phyloP scores from a whole-genome alignment of 1,140 invertebrate species.

The Ditylenchus dipsaci region DNA sequence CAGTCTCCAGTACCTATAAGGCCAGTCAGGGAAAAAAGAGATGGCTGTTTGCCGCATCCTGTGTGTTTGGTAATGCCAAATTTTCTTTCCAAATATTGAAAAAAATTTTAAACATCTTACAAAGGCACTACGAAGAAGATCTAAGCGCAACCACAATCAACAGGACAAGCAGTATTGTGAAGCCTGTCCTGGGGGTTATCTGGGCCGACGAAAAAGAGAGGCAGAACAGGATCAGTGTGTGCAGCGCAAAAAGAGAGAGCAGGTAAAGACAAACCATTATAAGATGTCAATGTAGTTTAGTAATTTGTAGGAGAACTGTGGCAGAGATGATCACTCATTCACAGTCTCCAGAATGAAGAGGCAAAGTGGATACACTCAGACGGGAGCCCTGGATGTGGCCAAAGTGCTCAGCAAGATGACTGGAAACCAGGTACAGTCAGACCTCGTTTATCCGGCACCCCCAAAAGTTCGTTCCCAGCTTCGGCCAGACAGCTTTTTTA shows the following conservation, averaged over 20 bases:
- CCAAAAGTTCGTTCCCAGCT: neutral
- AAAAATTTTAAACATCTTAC: too few relatives aligned
- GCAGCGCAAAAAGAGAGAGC: neutral
- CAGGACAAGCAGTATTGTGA: constrained; percentile 36
- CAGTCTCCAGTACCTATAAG: constrained; percentile 32
- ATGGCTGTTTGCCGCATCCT: constrained; percentile 41
- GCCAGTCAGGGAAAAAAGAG: constrained; percentile 25
- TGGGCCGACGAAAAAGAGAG: constrained; percentile 36
- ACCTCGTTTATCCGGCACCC: too few relatives aligned
- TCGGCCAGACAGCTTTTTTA: neutral
- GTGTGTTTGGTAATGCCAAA: constrained; percentile 12
- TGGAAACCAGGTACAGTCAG: constrained; percentile 1
- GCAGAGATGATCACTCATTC: too few relatives aligned
- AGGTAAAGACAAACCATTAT: neutral
- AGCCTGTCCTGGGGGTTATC: constrained; percentile 30
- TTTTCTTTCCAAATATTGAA: too few relatives aligned
- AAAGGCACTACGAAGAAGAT: constrained; percentile 15
- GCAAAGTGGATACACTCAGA: constrained; percentile 34
- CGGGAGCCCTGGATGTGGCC: constrained; percentile 41
- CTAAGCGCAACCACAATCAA: constrained; percentile 29
- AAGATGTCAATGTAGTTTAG: too few relatives aligned
- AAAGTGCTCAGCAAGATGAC: constrained; percentile 30
- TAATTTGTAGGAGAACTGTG: too few relatives aligned
- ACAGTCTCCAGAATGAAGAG: constrained; percentile 32
- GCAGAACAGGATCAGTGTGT: constrained; percentile 24